Conservation (phyloP, 2,797 vertebrate species). For the Enteromius anoplus region DNA sequence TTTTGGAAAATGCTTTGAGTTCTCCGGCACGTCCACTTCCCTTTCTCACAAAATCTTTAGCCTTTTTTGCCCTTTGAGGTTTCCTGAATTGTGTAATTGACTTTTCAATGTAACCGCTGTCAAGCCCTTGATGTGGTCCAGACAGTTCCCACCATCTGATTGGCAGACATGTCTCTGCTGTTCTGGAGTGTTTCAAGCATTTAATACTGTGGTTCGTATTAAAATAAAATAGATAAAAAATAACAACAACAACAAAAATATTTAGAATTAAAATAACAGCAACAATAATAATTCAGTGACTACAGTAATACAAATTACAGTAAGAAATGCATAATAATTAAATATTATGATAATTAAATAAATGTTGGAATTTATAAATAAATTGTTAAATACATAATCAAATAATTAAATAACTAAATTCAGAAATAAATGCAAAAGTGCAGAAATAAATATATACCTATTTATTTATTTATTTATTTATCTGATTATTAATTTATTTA, state of each 20-base stretch:
- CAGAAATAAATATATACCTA: too few relatives aligned
- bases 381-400: too few relatives aligned
- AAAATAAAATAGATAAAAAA: too few relatives aligned
- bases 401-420: too few relatives aligned
- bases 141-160: slow-evolving; percentile 26
- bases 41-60: slow-evolving; percentile 20
- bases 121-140: slow-evolving; percentile 10
- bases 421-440: too few relatives aligned
- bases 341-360: too few relatives aligned
- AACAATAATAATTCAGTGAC: not conserved
- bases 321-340: too few relatives aligned
- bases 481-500: too few relatives aligned
- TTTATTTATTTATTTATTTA: too few relatives aligned
- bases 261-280: too few relatives aligned
- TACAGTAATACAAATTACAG: not conserved
- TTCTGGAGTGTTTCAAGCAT: not conserved
- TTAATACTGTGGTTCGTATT: not conserved
- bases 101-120: slow-evolving; percentile 24
- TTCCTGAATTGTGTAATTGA: slow-evolving; percentile 46
- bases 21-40: not conserved
- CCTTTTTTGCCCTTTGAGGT: slow-evolving; percentile 54
- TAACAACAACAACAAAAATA: too few relatives aligned
- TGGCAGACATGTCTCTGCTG: not conserved
- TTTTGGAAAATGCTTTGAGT: not conserved
- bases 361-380: too few relatives aligned